Evolutionary conservation across 1,140 invertebrate species (phyloP).

Genomic region (Paralvinella palmiformis): DNA sequence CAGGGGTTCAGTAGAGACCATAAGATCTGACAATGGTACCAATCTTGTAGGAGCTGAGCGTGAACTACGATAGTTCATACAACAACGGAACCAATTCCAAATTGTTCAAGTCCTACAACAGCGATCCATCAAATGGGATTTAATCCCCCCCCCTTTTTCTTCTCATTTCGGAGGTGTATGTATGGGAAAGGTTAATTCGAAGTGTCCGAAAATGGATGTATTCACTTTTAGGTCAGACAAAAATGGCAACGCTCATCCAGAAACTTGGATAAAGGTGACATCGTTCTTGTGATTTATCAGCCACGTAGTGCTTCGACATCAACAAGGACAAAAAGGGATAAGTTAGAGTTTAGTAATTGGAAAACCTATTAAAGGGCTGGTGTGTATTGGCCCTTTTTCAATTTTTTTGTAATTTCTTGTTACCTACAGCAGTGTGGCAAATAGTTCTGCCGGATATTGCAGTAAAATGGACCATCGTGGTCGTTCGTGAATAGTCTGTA

Average conservation of each 20-base stretch:
- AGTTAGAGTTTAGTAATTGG: no score
- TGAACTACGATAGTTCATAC: slow-evolving; percentile 23
- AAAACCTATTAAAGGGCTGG: no score
- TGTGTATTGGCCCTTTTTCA: no score
- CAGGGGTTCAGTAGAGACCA: slow-evolving; percentile 9
- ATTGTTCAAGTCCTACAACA: slow-evolving; percentile 12
- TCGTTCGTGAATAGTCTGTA: no score
- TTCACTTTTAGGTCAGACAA: slow-evolving; percentile 2
- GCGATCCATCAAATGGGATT: slow-evolving; percentile 40
- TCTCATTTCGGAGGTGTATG: slow-evolving; percentile 44
- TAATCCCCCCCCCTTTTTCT: slow-evolving; percentile 39
- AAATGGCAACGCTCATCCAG: not conserved
- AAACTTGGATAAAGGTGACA: not conserved
- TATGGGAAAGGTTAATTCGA: slow-evolving; percentile 39
- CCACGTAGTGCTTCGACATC: no score
- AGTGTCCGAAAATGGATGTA: slow-evolving; percentile 32
- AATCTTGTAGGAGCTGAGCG: slow-evolving; percentile 26
- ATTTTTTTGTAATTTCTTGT: no score
- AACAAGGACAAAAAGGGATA: no score
- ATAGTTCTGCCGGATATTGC: no score
- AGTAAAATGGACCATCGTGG: no score
- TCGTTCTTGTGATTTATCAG: not conserved
- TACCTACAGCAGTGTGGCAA: no score
- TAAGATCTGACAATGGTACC: slow-evolving; percentile 23
- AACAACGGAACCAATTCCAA: slow-evolving; percentile 22